A percentile compares a stretch with the other conserved stretches of the same genome.
These are phyloP conservation scores for Atractosteus spatula DNA, from an alignment of 2,113 vertebrate species.

Conservation along the genomic window DNA sequence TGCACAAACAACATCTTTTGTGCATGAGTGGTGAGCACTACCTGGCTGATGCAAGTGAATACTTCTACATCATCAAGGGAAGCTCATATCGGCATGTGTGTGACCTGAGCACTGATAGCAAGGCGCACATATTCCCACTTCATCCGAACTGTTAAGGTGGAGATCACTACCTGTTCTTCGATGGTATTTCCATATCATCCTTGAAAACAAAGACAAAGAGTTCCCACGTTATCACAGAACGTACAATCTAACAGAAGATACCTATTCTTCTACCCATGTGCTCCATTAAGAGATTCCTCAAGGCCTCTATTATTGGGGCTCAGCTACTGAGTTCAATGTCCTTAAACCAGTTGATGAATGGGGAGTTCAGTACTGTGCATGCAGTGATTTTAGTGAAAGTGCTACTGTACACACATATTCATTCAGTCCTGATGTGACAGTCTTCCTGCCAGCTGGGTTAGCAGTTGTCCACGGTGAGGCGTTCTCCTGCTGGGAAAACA, in stretches of 20 bases:
- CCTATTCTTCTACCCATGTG: neutral
- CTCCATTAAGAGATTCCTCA: neutral
- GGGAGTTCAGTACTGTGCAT: slow-evolving; percentile 9
- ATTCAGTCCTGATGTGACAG: slow-evolving; percentile 14
- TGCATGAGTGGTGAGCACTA: slow-evolving; percentile 8
- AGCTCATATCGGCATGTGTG: neutral
- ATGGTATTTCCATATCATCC: neutral
- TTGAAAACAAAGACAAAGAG: neutral
- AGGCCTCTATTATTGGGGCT: slow-evolving; percentile 20
- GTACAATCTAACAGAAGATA: neutral
- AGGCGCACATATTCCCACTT: neutral
- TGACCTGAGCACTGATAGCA: neutral
- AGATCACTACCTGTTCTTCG: slow-evolving; percentile 10
- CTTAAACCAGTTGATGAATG: slow-evolving; percentile 22
- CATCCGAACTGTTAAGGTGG: slow-evolving; percentile 19
- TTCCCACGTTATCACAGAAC: neutral
- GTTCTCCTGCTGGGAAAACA: neutral
- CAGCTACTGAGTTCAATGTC: neutral
- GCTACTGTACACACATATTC: neutral
- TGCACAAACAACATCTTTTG: slow-evolving; percentile 15
- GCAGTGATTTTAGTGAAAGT: slow-evolving; percentile 14
- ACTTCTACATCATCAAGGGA: slow-evolving; percentile 17
- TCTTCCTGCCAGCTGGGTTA: slow-evolving; percentile 20
- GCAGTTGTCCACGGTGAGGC: slow-evolving; percentile 4
- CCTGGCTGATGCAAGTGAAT: neutral